phyloP scores from a whole-genome alignment of 1,140 invertebrate genomes.

The Xylocopa sonorina region DNA sequence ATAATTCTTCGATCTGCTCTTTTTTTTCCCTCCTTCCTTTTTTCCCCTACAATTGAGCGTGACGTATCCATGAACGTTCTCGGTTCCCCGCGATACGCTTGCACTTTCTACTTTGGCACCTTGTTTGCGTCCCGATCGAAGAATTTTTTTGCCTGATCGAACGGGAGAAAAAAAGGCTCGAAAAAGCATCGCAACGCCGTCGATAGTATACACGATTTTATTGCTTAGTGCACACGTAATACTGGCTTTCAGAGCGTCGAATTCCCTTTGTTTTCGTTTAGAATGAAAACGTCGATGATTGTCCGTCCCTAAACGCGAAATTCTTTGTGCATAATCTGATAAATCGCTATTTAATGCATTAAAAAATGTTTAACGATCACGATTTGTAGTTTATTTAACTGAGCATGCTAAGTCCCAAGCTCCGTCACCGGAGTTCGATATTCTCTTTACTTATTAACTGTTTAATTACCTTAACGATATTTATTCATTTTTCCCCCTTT shows the following conservation, averaged over 20 bases:
- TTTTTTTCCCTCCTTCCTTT: background rate
- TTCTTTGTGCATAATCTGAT: conserved; percentile 77
- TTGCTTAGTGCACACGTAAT: conserved; percentile 75
- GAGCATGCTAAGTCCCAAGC: conserved; percentile 83
- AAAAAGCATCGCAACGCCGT: conserved; percentile 43
- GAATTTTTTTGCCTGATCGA: conserved; percentile 25
- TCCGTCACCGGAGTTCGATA: conserved; percentile 80
- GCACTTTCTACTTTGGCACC: conserved; percentile 79
- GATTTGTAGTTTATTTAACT: conserved; percentile 81
- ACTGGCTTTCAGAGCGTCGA: conserved; percentile 77
- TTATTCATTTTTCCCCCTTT: conserved; percentile 55
- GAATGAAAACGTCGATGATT: conserved; percentile 78
- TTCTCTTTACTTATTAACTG: conserved; percentile 68
- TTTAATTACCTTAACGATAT: conserved; percentile 66
- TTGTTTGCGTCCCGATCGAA: conserved; percentile 46
- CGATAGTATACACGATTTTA: conserved; percentile 25
- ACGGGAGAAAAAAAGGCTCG: conserved; percentile 4
- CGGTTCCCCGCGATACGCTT: conserved; percentile 12
- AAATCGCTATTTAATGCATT: conserved; percentile 59
- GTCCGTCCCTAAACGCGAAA: conserved; percentile 82
- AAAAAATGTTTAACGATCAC: conserved; percentile 70
- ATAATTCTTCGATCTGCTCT: conserved; percentile 56
- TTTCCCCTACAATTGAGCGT: conserved; percentile 25
- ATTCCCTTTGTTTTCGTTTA: conserved; percentile 63
- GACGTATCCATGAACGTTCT: conserved; percentile 11